A percentile compares a stretch with the other conserved stretches of the same genome.
phyloP scores from a whole-genome alignment of 2,797 vertebrate species.

The Melanotaenia boesemani region DNA sequence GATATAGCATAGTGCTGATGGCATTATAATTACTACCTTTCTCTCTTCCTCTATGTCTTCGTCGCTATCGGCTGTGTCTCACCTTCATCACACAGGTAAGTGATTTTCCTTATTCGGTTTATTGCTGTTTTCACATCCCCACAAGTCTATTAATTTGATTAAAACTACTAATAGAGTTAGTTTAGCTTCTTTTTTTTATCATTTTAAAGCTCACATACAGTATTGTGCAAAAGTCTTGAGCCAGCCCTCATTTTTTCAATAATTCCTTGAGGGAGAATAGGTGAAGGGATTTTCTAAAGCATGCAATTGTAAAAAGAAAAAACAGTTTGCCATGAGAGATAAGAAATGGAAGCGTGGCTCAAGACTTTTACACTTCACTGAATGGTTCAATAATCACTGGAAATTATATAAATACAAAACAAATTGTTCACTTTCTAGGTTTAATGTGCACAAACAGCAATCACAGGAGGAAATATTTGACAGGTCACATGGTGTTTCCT shows the following conservation, averaged over 20 bases:
- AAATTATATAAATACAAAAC: background rate
- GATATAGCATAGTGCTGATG: slow-evolving; percentile 53
- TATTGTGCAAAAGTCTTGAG: background rate
- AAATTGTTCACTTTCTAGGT: background rate
- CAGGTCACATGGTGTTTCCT: slow-evolving; percentile 1
- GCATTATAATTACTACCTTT: slow-evolving; percentile 63
- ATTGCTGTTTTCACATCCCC: slow-evolving; percentile 2
- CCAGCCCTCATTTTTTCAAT: background rate
- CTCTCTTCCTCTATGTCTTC: slow-evolving; percentile 49
- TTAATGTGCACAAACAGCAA: background rate
- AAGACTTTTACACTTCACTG: background rate
- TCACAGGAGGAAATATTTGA: background rate
- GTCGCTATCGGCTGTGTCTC: slow-evolving; percentile 32
- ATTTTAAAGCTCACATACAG: slow-evolving; percentile 9
- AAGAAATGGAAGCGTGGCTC: background rate
- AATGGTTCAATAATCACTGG: slow-evolving; percentile 5
- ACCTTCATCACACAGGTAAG: slow-evolving; percentile 64
- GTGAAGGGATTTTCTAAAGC: background rate
- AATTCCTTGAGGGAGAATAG: background rate
- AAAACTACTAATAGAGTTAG: slow-evolving; percentile 21
- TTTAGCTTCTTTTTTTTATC: slow-evolving; percentile 24
- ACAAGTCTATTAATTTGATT: slow-evolving; percentile 31
- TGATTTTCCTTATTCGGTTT: slow-evolving; percentile 23
- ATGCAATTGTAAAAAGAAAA: background rate
- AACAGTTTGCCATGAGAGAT: background rate